Percentiles rank a stretch among this genome's conserved stretches.
Conservation (phyloP, 2,113 vertebrate species). For the western clawed frog (Xenopus tropicalis) region DNA sequence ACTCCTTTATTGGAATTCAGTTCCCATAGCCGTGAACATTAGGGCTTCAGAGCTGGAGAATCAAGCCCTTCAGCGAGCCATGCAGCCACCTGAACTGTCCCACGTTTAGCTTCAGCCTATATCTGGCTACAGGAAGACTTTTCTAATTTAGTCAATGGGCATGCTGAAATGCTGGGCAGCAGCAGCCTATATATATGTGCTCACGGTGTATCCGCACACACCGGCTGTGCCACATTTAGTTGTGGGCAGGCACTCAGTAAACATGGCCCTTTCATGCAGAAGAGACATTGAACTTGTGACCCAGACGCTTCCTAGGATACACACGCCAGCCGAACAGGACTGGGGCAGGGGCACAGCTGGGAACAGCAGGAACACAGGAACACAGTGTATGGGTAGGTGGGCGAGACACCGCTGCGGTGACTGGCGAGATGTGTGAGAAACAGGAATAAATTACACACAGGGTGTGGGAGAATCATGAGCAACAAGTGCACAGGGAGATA, state of each 20-base stretch:
- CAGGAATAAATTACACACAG: not conserved
- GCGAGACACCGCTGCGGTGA: not conserved
- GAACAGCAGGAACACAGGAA: not conserved
- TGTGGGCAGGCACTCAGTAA: constrained; percentile 22
- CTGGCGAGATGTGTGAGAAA: not conserved
- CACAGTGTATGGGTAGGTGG: not conserved
- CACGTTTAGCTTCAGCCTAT: no score
- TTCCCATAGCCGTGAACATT: no score
- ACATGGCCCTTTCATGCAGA: constrained; percentile 29
- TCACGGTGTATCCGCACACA: no score
- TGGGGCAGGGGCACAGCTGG: not conserved
- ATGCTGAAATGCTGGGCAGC: no score
- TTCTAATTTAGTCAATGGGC: no score
- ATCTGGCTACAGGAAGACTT: no score
- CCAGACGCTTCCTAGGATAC: constrained; percentile 27
- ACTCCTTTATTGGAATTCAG: no score
- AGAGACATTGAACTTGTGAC: constrained; percentile 34
- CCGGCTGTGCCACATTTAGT: constrained; percentile 7
- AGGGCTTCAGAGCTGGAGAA: no score
- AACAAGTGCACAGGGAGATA: no score
- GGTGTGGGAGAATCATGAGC: not conserved
- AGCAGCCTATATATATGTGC: no score
- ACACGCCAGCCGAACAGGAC: constrained; percentile 4
- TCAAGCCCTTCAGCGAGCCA: no score
- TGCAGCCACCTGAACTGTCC: no score